Base-by-base conservation (phyloP, 2,888 invertebrate species). In the Mystacides longicornis region DNA sequence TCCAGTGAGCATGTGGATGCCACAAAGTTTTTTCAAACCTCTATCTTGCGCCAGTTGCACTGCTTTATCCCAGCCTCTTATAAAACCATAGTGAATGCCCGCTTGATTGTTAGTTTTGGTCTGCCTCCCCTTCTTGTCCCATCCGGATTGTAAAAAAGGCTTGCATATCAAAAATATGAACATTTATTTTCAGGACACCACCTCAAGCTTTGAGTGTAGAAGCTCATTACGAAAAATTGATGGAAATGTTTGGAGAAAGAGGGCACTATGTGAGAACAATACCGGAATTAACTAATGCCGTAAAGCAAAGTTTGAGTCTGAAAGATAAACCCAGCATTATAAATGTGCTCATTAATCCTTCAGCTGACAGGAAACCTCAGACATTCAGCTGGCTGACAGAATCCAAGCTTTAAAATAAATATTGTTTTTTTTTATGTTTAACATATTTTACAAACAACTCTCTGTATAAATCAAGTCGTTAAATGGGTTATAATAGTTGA, bases 321-420 rank as follows among this genome's bases (percentile, higher is more conserved):
- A 82, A 74, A 1, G 86, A 89, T 70, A 81, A 82, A 57, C 93
- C 95, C 0, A 86, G 86, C 59, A 83, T 97, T 62, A 90, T 97
- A 63, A 97, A 97, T 69, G 86, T 95, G 21, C 82, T 91, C 65
- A 97, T 97, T 54, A 86, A 83, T 69, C 91, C 95, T 2, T 81
- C 85, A 60, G 89, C 96, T 14, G 91, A 89, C 68, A 82, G 96
- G 61, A 96, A 95, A 71, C 84, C 89, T 37, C 97, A 97, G 74
- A 81, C 87, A 18, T 94, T 93, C 70, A 86, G 81, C 67, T 95
- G 95, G 95, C 77, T 95, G 3, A 94, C 95, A 0, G 90, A 93
- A 72, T 93, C 94, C 4, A 95, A 95, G 71, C 75, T 93, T 64
- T 92, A 80, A 81, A 65, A 7, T 14, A 37, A 4, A 14, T 37